phyloP scores from a whole-genome alignment of 2,113 vertebrate genomes.

The Brachyistius frenatus region DNA sequence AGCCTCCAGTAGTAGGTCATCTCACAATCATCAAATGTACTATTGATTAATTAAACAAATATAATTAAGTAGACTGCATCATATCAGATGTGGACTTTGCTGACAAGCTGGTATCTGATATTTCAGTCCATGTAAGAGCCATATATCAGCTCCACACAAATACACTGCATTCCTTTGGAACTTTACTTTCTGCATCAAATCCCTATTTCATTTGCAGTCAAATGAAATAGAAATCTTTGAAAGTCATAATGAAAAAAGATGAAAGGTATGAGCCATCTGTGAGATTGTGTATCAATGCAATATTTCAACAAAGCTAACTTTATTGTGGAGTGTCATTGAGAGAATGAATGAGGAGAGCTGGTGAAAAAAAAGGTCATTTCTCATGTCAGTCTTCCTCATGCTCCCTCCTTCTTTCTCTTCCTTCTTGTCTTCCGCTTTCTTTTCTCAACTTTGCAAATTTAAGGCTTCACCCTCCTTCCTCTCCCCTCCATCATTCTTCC shows the following conservation, averaged over 20 bases:
- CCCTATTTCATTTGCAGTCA: conserved; percentile 36
- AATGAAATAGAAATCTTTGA: conserved; percentile 62
- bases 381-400: conserved; percentile 60
- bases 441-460: conserved; percentile 62
- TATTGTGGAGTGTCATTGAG: conserved; percentile 65
- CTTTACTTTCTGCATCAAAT: conserved; percentile 34
- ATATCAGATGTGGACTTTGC: conserved; percentile 2
- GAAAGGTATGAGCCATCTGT: conserved; percentile 48
- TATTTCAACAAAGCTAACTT: conserved; percentile 61
- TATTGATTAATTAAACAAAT: conserved; percentile 27
- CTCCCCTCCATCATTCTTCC: conserved; percentile 34
- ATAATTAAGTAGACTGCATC: conserved; percentile 20
- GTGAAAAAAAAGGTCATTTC: conserved; percentile 62
- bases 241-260: conserved; percentile 63
- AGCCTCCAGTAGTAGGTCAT: not conserved
- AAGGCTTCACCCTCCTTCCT: conserved; percentile 29
- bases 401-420: conserved; percentile 12
- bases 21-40: not conserved
- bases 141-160: conserved; percentile 24
- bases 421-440: conserved; percentile 22
- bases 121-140: conserved; percentile 13
- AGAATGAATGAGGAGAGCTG: conserved; percentile 56
- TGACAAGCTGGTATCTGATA: conserved; percentile 5
- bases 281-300: conserved; percentile 48
- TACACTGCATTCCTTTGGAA: conserved; percentile 18